These are phyloP conservation scores for Grammatotria lemairii DNA, from an alignment of 2,113 vertebrate genomes.

Conservation along the genomic window DNA sequence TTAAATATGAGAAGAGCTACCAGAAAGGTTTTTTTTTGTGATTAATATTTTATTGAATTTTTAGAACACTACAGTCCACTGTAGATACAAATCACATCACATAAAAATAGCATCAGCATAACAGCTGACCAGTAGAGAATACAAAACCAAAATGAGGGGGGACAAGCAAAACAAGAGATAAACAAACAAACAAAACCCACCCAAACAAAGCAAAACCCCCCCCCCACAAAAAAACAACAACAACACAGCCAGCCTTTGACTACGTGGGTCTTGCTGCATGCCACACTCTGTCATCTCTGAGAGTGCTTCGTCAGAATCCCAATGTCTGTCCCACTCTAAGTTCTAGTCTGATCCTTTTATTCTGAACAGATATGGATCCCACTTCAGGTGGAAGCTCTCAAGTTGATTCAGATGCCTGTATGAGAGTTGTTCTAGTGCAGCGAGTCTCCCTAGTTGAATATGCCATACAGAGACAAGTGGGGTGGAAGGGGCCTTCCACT, in stretches of 20 bases:
- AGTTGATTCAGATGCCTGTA: fast-evolving
- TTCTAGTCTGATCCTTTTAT: not conserved
- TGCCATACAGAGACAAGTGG: not conserved
- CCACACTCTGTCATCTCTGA: not conserved
- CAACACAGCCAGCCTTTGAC: not conserved
- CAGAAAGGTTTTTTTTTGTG: not conserved
- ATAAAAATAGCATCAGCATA: not conserved
- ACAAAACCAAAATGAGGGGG: not conserved
- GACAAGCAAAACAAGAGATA: not conserved
- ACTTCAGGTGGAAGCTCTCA: not conserved
- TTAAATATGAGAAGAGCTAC: not conserved
- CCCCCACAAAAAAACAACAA: fast-evolving
- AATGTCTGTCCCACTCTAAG: not conserved
- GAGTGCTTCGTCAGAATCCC: not conserved
- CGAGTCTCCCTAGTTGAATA: not conserved
- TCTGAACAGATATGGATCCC: not conserved
- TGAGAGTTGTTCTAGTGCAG: not conserved
- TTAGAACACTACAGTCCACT: not conserved
- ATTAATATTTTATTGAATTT: not conserved
- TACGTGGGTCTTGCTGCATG: fast-evolving
- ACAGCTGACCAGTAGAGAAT: not conserved
- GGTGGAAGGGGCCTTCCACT: not conserved
- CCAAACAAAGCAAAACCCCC: not conserved
- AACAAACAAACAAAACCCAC: not conserved
- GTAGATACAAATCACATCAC: not conserved